Base-by-base conservation (phyloP, 1,140 invertebrate species). In the Leptopilina boulardi region DNA sequence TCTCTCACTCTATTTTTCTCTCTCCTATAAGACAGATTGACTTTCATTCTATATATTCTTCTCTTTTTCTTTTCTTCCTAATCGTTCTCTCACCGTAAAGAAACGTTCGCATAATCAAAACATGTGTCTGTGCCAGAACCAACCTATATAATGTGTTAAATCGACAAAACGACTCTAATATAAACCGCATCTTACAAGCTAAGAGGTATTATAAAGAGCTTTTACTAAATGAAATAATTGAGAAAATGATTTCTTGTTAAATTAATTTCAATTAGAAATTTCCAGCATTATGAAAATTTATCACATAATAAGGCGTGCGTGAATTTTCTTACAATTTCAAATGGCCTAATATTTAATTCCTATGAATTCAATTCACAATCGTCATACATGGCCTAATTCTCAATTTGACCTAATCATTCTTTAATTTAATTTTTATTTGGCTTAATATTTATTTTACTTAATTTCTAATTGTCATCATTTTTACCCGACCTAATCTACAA, bases 31-130 rank as follows among this genome's bases (percentile, higher is more conserved):
- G 54, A 59, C 54, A 59, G 54, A 59, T 23, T 59, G 54, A 59
- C 54, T 59, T 59, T 59, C 54, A 59, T 59, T 59, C 54, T 59
- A 26, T 59, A 47, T 47, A 59, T 59, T 59, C 54, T 23, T 59
- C 54, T 26, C 21, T 59, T 59, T 56, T 56, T 38, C 34, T 38
- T 47, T 47, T n/a, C 11, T 18, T 59, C 54, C 54, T 23, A 59
- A 23, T 59, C 54, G 54, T 59, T 59, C 21, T 23, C 54, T 59
- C 54, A 13, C 54, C 8, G 34, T 21, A 13, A 59, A 59, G 21
- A 59, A 59, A 59, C 19, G 11, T 23, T 59, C 54, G 54, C 54
- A 59, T 59, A 23, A 59, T 59, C 19, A 59, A 59, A 59, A 59
- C 54, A 59, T 59, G 54, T 59, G 54, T 59, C 54, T 59, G 54